Evolutionary conservation across 2,888 invertebrate genomes (phyloP), one percentile per base, ranked within the genome.

Genomic region (Auanema freiburgensis): DNA sequence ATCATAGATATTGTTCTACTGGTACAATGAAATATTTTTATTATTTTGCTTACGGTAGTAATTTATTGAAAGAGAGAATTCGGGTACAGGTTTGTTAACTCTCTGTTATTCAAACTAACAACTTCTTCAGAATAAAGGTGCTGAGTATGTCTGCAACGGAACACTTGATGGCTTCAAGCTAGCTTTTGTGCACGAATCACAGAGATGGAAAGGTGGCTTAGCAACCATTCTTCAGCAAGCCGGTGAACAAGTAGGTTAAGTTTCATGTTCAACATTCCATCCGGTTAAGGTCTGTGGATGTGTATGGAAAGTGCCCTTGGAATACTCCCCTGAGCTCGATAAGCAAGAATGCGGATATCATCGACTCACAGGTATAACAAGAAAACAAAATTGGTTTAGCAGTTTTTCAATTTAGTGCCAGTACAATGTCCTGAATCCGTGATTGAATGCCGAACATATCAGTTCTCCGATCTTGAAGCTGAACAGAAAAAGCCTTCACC

Each of bases 401-500:
- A 5, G 11, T 1, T 16, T 6, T 11, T 51, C 4, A 4, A 16
- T 42, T 61, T 25, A 33, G 56, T 50, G 14, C 62, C 49, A 6
- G 41, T 60, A n/a, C 11, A 50, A 33, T 56, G 63, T 16, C 16
- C 53, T 18, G 58, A 43, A 5, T 24, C 54, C 24, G 24, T 61
- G 11, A 49, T 57, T 41, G 50, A 33, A 12, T 80, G 80, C 51
- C 68, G 80, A 12, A 80, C 80, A 8, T 80, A 80, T 62, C 80
- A 81, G 58, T 79, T 72, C 50, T 74, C 77, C 4, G 69, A 71
- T 53, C 60, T 67, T 0, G 58, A 67, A n/a, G 72, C 75, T 3
- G 59, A 67, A 11, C 53, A 66, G 10, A 50, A 56, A 14, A 46
- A 60, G n/a, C 92, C 95, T 0, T 94, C 93, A 0, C 88, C 89